Percentiles rank a stretch among this genome's conserved stretches.
phyloP scores from a whole-genome alignment of 2,888 invertebrate genomes.

The Eristalis arbustorum region DNA sequence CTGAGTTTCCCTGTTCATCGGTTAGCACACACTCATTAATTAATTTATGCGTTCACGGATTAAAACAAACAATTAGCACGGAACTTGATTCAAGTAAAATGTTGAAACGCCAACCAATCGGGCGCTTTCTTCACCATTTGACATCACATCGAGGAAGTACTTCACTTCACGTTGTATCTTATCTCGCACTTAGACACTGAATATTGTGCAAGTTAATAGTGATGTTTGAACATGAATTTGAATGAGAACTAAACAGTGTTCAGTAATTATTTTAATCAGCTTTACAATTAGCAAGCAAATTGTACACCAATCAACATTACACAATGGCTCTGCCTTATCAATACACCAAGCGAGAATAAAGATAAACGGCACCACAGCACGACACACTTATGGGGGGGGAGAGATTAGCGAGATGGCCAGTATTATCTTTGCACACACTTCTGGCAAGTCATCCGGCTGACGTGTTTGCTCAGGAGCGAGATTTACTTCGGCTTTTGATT shows the following conservation, averaged over 20 bases:
- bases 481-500: not conserved
- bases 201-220: not conserved
- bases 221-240: not conserved
- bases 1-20: not conserved
- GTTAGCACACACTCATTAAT: not conserved
- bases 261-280: not conserved
- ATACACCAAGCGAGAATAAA: not conserved
- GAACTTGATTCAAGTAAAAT: not conserved
- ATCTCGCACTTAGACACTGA: conserved; percentile 5
- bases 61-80: not conserved
- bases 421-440: conserved; percentile 2
- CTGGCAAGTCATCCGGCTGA: conserved; percentile 43
- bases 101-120: not conserved
- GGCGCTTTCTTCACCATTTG: not conserved
- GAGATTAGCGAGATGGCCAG: not conserved
- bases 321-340: conserved; percentile 39
- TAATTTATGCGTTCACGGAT: not conserved
- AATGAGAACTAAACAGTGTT: not conserved
- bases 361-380: not conserved
- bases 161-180: conserved; percentile 6
- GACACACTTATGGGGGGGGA: conserved; percentile 9
- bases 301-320: conserved; percentile 2
- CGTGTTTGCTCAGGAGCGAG: conserved; percentile 1
- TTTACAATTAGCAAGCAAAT: conserved; percentile 5
- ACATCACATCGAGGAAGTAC: conserved; percentile 14